Evolutionary conservation across 2,888 invertebrate species (phyloP).

Genomic region (Noctua fimbriata): DNA sequence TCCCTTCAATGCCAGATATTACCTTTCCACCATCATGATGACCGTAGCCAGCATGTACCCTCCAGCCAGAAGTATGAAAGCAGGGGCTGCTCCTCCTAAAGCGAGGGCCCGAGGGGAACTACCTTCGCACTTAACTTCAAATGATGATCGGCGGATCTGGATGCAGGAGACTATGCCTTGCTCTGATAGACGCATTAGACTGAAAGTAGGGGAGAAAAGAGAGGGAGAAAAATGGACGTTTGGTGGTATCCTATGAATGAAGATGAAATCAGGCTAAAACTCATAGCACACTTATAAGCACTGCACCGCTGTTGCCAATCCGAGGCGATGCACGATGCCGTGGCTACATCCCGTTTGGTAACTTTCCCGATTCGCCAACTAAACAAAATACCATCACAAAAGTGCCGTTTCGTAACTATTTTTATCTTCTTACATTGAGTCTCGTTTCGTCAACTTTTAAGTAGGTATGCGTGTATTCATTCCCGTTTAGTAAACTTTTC

Average conservation of each 20-base stretch:
- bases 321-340: too few relatives aligned
- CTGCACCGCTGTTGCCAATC: too few relatives aligned
- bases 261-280: neutral
- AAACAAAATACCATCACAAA: too few relatives aligned
- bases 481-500: too few relatives aligned
- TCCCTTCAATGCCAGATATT: neutral
- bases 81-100: slow-evolving; percentile 85
- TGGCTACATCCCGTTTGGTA: too few relatives aligned
- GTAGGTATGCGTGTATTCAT: too few relatives aligned
- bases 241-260: neutral
- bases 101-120: slow-evolving; percentile 82
- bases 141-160: slow-evolving; percentile 70
- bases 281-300: neutral
- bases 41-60: slow-evolving; percentile 74
- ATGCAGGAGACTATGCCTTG: slow-evolving; percentile 80
- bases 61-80: slow-evolving; percentile 79
- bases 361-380: too few relatives aligned
- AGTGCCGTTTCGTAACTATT: too few relatives aligned
- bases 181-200: slow-evolving; percentile 77
- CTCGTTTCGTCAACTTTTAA: too few relatives aligned
- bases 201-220: slow-evolving; percentile 62
- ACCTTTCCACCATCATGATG: slow-evolving; percentile 82
- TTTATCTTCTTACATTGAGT: too few relatives aligned
- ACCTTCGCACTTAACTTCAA: slow-evolving; percentile 76
- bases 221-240: neutral